Base-by-base conservation (phyloP, 2,113 vertebrate species). In the Loxodonta africana region DNA sequence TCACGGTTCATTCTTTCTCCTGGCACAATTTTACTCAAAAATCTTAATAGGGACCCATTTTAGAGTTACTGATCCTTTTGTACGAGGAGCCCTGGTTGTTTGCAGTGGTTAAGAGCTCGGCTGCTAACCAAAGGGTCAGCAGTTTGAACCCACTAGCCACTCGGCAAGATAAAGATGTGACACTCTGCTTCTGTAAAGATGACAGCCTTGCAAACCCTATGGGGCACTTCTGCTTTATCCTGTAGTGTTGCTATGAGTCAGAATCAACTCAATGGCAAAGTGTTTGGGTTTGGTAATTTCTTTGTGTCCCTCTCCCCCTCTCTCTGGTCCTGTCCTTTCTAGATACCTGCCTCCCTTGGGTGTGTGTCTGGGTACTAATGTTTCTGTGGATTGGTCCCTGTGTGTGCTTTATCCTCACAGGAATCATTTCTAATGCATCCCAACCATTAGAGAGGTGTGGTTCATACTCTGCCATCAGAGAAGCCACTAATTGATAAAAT, bases 401-500 rank as follows among this genome's bases (percentile, higher is more conserved):
- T 28, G 8, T 30, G 11, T 60, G n/a, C 17, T 51, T 69, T 28
- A 8, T 57, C 4, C 33, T 85, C 41, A 87, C 3, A 83, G 11
- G 37, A 48, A 30, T 97, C 15, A 11, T 67, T 77, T 63, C 60
- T 57, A 48, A 26, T 0, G 3, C 33, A 84, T 23, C 26, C 41
- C 10, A 46, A 25, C 33, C 37, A 53, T 60, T 90, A 80, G 63
- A 82, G 76, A 57, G 51, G 65, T 85, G n/a, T 89, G 83, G 65
- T 71, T 65, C 23, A 63, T 28, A 41, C 37, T 60, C 62, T 62
- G 57, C 78, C 80, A 23, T 60, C 37, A 71, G 57, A 51, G 26
- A 0, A 51, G 18, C 10, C 14, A 11, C 83, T 95, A 93, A 89
- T 37, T 89, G 93, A 73, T 91, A 44, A 96, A 94, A 51, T 67